A percentile compares a stretch with the other conserved stretches of the same genome.
phyloP scores from a whole-genome alignment of 2,113 vertebrate species.

The Mugil cephalus region DNA sequence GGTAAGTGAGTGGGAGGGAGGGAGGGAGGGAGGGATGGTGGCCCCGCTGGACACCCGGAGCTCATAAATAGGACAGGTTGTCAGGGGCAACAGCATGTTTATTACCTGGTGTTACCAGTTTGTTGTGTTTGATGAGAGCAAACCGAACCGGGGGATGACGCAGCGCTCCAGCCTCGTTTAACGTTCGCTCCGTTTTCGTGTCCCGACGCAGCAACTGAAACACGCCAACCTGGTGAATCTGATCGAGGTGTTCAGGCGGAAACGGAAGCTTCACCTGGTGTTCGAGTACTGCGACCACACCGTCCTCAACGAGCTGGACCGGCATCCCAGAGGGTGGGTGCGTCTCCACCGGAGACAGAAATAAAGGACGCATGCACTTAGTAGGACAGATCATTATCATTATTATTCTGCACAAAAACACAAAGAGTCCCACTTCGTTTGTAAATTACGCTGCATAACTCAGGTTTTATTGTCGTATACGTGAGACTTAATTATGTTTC shows the following conservation, averaged over 20 bases:
- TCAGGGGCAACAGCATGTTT: conserved; percentile 74
- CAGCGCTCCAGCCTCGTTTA: not conserved
- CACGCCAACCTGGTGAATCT: conserved; percentile 96
- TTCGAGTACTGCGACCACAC: conserved; percentile 98
- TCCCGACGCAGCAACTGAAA: conserved; percentile 90
- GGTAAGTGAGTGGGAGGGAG: too few species aligned
- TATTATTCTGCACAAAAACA: too few species aligned
- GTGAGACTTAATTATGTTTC: too few species aligned
- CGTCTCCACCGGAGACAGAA: not conserved
- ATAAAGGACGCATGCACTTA: too few species aligned
- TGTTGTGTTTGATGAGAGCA: conserved; percentile 53
- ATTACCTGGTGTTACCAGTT: conserved; percentile 58
- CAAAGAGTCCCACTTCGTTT: too few species aligned
- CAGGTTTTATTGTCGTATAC: too few species aligned
- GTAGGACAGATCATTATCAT: too few species aligned
- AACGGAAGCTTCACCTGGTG: conserved; percentile 93
- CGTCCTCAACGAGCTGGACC: conserved; percentile 92
- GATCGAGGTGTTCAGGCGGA: conserved; percentile 94
- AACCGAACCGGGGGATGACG: conserved; percentile 20
- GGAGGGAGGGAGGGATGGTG: too few species aligned
- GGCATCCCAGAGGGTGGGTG: conserved; percentile 89
- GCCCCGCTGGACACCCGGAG: conserved; percentile 38
- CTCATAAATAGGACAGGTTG: conserved; percentile 73
- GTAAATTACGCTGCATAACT: too few species aligned
- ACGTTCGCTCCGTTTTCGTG: not conserved